Evolutionary conservation across 2,888 invertebrate genomes (phyloP).

Genomic region (Pasiphila rectangulata): DNA sequence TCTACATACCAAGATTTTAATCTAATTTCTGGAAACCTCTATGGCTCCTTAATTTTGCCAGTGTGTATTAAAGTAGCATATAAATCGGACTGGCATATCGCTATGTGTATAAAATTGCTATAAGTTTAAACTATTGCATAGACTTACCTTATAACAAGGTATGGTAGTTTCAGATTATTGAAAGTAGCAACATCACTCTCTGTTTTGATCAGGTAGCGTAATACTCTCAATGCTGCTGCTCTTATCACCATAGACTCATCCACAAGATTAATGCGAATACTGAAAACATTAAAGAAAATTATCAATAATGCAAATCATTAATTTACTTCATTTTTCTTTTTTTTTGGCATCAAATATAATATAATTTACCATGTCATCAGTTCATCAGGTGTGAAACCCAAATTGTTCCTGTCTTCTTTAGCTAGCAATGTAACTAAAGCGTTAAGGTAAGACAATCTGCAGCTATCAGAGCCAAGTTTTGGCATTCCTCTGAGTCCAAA

Average conservation of each 20-base stretch:
- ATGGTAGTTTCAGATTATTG: constrained; percentile 90
- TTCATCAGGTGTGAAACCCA: constrained; percentile 89
- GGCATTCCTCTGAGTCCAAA: constrained; percentile 81
- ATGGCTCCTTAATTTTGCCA: too few species aligned
- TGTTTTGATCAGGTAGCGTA: constrained; percentile 90
- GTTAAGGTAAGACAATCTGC: constrained; percentile 92
- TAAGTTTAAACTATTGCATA: too few species aligned
- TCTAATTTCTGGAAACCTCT: too few species aligned
- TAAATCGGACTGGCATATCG: too few species aligned
- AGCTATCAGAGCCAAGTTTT: constrained; percentile 86
- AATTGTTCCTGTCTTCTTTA: constrained; percentile 82
- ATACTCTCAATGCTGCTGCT: constrained; percentile 92
- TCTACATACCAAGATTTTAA: too few species aligned
- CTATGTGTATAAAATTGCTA: too few species aligned
- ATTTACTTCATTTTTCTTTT: too few species aligned
- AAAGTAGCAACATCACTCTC: constrained; percentile 89
- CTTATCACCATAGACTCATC: constrained; percentile 94
- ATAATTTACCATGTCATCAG: constrained; percentile 79
- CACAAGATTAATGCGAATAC: constrained; percentile 91
- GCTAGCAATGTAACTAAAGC: constrained; percentile 88
- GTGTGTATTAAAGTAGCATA: too few species aligned
- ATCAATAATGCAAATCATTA: too few species aligned
- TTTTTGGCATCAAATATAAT: too few species aligned
- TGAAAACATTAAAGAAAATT: constrained; percentile 56
- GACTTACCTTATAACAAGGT: constrained; percentile 88